These are phyloP conservation scores for Hypsopygia costalis DNA, from an alignment of 2,888 invertebrate species.

Conservation along the genomic window DNA sequence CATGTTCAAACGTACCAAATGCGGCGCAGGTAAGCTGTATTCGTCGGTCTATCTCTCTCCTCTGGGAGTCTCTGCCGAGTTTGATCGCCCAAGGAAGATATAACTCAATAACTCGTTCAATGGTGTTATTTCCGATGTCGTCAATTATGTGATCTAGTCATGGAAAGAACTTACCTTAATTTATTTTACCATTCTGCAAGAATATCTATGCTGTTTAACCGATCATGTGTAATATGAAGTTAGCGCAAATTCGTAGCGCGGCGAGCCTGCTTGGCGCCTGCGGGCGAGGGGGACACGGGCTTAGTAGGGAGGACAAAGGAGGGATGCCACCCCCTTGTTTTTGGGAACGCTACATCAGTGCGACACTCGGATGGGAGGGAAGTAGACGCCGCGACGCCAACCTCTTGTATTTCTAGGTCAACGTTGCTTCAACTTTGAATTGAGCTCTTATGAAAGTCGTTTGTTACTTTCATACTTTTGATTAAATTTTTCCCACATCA, in stretches of 20 bases:
- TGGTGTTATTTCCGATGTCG: too few species aligned
- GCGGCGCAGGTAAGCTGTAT: too few species aligned
- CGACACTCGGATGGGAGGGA: slow-evolving; percentile 34
- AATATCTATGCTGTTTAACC: too few species aligned
- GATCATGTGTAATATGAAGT: neutral
- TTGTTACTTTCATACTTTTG: neutral
- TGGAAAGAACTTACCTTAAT: too few species aligned
- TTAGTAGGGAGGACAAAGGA: slow-evolving; percentile 11
- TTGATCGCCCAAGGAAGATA: too few species aligned
- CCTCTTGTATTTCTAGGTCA: slow-evolving; percentile 21
- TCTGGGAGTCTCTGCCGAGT: too few species aligned
- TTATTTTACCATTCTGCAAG: too few species aligned
- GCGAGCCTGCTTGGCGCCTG: slow-evolving; percentile 19
- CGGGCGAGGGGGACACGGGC: slow-evolving; percentile 10
- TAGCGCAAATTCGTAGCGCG: slow-evolving; percentile 3
- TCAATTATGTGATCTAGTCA: too few species aligned
- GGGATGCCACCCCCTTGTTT: slow-evolving; percentile 21
- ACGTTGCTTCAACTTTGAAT: neutral
- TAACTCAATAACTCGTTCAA: too few species aligned
- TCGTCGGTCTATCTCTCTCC: too few species aligned
- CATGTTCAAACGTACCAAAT: too few species aligned
- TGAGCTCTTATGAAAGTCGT: neutral
- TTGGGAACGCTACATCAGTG: slow-evolving; percentile 53
- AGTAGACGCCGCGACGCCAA: slow-evolving; percentile 37
- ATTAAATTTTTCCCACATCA: neutral